A percentile compares a stretch with the other conserved stretches of the same genome.
These are phyloP conservation scores for Boleophthalmus pectinirostris DNA, from an alignment of 2,113 vertebrate genomes.

Conservation along the genomic window DNA sequence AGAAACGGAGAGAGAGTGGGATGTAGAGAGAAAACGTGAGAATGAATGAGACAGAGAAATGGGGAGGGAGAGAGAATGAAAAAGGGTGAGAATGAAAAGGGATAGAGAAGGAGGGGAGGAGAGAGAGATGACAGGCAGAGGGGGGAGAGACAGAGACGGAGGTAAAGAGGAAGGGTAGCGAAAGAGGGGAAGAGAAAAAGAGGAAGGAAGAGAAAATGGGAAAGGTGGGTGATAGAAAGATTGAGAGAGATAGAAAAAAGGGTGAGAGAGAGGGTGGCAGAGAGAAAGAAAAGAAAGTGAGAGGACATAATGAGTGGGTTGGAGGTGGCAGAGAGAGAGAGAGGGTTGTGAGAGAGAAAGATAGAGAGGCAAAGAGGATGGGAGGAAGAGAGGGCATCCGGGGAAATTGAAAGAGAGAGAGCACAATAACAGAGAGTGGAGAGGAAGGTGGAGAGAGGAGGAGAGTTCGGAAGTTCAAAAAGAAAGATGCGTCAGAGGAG, in stretches of 20 bases:
- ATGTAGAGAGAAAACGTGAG: background rate
- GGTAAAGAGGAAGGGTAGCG: no score
- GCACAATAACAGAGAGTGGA: background rate
- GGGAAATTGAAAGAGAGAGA: background rate
- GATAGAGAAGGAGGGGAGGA: no score
- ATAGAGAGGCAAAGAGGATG: slow-evolving; percentile 14
- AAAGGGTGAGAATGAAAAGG: no score
- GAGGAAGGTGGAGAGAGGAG: background rate
- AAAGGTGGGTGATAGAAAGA: no score
- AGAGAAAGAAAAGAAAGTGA: background rate
- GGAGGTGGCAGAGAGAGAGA: background rate
- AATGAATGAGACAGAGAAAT: no score
- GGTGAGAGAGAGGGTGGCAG: background rate
- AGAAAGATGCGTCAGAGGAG: background rate
- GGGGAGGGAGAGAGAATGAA: no score
- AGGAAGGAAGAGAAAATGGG: no score
- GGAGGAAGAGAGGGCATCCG: background rate
- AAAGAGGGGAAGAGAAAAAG: no score
- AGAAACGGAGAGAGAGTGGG: background rate
- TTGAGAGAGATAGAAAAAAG: no score
- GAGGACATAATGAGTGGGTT: background rate
- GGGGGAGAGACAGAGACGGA: no score
- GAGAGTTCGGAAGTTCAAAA: slow-evolving; percentile 25
- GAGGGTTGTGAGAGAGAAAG: background rate
- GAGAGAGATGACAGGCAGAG: no score